Evolutionary conservation across 2,888 invertebrate genomes (phyloP), one percentile per base, ranked within the genome.

Genomic region (Thymelicus acteon): DNA sequence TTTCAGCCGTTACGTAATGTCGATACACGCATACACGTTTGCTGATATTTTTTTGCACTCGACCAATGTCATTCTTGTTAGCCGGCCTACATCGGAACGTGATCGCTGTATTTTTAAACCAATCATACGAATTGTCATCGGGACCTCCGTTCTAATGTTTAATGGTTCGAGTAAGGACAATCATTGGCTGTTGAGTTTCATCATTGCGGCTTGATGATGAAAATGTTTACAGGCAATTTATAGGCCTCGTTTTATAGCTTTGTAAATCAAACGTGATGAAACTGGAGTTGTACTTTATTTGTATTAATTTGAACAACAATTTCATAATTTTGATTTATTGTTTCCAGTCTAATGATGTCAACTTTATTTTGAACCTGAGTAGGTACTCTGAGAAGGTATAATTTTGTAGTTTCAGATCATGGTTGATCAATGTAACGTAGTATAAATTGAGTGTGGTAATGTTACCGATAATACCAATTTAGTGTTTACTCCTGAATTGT

Each of bases 11-110:
- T 63, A 69, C 63, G 69, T 63, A 69, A 69, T 63, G n/a, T 24
- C 63, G 58, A 69, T 58, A 69, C 39, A 60, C 49, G 63, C 47
- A 1, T 31, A 12, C 12, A 8, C 15, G 58, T 68, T 57, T 31
- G 40, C 31, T 62, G 31, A 57, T 47, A 31, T 15, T 40, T 69
- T 62, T 69, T 69, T 69, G 69, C 69, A 63, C 48, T 39, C 48
- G 39, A 19, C 63, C 69, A 69, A 63, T 69, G 69, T 63, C 69
- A 69, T 69, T 63, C 69, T 69, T 44, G 49, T 69, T 69, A 63
- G 63, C 68, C 54, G 52, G 68, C 57, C 62, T 63, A 69, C 63
- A 62, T 39, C 24, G 63, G 69, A 24, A 69, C 63, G 63, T 63
- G 57, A 58, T 63, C 58, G 69, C 10, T 39, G 39, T 19, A 12